Percentiles rank a stretch among this genome's conserved stretches.
These are phyloP conservation scores for Parapristionchus giblindavisi DNA, from an alignment of 2,888 invertebrate species.

Conservation along the genomic window DNA sequence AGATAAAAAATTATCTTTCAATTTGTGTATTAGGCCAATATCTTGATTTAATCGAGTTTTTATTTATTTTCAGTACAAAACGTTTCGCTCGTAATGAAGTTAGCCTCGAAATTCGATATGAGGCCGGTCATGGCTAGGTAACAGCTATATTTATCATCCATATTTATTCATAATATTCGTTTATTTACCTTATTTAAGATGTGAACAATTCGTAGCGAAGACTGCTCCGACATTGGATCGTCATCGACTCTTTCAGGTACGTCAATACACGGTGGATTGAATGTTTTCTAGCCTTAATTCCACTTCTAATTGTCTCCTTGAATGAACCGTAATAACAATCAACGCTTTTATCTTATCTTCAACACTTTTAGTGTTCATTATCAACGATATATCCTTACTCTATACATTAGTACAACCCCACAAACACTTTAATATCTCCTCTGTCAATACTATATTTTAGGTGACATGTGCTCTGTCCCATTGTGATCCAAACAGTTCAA, in stretches of 20 bases:
- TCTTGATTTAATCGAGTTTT: background rate
- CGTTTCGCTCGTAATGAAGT: slow-evolving; percentile 53
- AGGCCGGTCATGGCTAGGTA: slow-evolving; percentile 50
- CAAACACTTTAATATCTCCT: too few species aligned
- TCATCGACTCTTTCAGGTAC: slow-evolving; percentile 59
- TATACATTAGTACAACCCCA: too few species aligned
- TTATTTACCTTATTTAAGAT: slow-evolving; percentile 44
- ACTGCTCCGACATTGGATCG: slow-evolving; percentile 53
- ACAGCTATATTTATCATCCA: background rate
- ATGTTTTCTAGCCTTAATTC: too few species aligned
- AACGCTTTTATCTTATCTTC: too few species aligned
- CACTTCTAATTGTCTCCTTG: too few species aligned
- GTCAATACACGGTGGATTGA: background rate
- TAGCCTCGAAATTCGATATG: slow-evolving; percentile 59
- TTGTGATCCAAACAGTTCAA: slow-evolving; percentile 58
- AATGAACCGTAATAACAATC: too few species aligned
- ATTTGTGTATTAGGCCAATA: background rate
- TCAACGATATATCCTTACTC: too few species aligned
- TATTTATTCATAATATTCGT: too few species aligned
- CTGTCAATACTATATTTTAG: too few species aligned
- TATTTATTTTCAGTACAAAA: slow-evolving; percentile 48
- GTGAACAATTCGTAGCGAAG: slow-evolving; percentile 56
- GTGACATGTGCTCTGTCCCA: slow-evolving; percentile 57
- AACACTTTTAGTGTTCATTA: too few species aligned
- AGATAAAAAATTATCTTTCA: background rate